Conservation (phyloP, 2,888 invertebrate genomes). For the Sepiola atlantica region DNA sequence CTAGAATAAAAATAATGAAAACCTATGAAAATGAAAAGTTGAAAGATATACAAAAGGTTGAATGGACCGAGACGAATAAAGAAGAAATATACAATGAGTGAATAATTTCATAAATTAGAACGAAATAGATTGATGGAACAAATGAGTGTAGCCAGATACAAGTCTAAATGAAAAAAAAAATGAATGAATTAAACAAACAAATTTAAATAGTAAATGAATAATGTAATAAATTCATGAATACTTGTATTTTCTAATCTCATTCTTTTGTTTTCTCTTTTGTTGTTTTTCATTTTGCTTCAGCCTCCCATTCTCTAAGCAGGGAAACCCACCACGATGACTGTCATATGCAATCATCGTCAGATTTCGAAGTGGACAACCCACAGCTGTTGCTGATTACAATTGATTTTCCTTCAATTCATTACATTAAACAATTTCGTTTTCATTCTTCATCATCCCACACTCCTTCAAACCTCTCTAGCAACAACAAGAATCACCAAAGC, state of each 20-base stretch:
- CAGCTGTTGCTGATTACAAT: conserved; percentile 9
- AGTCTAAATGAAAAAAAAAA: neutral
- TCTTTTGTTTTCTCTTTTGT: no score
- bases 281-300: neutral
- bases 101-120: neutral
- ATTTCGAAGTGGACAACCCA: conserved; percentile 5
- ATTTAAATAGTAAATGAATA: no score
- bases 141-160: neutral
- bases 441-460: neutral
- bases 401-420: neutral
- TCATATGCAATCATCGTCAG: neutral
- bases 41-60: no score
- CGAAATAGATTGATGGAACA: neutral
- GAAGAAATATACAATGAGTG: neutral
- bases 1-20: no score
- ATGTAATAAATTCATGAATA: neutral
- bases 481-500: neutral
- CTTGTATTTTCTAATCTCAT: neutral
- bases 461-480: neutral
- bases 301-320: neutral
- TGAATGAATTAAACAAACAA: neutral
- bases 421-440: conserved; percentile 15
- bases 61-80: no score
- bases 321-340: neutral
- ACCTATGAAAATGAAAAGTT: no score